phyloP scores from a whole-genome alignment of 2,888 invertebrate genomes.

The Sinotaia quadrata region DNA sequence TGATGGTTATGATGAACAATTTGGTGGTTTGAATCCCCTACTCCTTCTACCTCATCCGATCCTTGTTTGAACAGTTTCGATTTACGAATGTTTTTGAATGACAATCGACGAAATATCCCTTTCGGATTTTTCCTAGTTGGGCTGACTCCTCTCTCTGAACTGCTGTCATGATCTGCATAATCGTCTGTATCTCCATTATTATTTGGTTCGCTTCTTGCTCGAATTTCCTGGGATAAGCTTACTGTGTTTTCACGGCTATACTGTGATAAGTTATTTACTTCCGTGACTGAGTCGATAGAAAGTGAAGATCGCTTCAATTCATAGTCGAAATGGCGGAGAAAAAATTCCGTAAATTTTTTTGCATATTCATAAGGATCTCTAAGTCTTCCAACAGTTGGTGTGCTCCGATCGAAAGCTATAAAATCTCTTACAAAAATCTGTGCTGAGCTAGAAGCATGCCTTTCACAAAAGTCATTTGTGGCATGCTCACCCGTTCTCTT shows the following conservation, averaged over 20 bases:
- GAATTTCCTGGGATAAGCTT: conserved; percentile 18
- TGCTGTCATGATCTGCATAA: conserved; percentile 41
- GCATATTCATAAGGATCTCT: conserved; percentile 85
- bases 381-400: conserved; percentile 66
- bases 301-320: conserved; percentile 66
- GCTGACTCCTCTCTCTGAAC: conserved; percentile 34
- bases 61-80: conserved; percentile 85
- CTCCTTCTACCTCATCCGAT: conserved; percentile 86
- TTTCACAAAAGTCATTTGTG: conserved; percentile 69
- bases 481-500: conserved; percentile 33
- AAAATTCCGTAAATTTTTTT: conserved; percentile 86
- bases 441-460: conserved; percentile 85
- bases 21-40: conserved; percentile 45
- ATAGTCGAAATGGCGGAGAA: conserved; percentile 87
- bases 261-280: conserved; percentile 38
- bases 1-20: conserved; percentile 45
- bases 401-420: conserved; percentile 74
- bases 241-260: conserved; percentile 21
- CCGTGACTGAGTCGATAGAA: conserved; percentile 29
- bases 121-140: conserved; percentile 74
- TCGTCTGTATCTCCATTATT: conserved; percentile 44
- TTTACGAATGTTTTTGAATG: conserved; percentile 74
- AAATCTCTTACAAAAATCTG: conserved; percentile 91
- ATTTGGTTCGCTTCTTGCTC: conserved; percentile 23
- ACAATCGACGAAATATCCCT: conserved; percentile 82